A percentile compares a stretch with the other conserved stretches of the same genome.
These are phyloP conservation scores for Urosaurus nigricauda DNA, from an alignment of 2,797 vertebrate species.

Conservation along the genomic window DNA sequence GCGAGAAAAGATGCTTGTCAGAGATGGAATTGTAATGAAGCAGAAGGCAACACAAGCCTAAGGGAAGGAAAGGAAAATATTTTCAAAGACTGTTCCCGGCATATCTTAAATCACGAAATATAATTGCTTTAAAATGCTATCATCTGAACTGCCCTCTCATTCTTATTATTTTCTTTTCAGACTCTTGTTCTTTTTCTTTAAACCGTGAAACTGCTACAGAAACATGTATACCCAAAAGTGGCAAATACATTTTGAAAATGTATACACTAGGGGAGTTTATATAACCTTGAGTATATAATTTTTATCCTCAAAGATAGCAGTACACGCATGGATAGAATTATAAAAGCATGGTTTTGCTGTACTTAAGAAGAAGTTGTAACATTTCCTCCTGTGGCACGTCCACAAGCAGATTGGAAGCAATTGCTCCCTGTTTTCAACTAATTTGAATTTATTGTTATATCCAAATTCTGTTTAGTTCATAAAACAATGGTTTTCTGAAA, in stretches of 20 bases:
- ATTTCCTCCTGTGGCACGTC: neutral
- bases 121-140: neutral
- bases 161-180: neutral
- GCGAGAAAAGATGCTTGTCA: constrained; percentile 91
- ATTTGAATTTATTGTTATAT: neutral
- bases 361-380: too few relatives aligned
- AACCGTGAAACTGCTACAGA: neutral
- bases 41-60: constrained; percentile 98
- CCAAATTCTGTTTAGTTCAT: neutral
- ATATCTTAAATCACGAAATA: neutral
- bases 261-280: neutral
- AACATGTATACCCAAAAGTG: neutral
- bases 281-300: neutral
- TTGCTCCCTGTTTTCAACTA: neutral
- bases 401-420: neutral
- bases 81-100: neutral
- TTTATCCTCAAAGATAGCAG: neutral
- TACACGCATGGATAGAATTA: neutral
- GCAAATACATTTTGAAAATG: neutral
- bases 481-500: neutral
- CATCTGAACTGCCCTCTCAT: neutral
- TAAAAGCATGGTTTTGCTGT: too few relatives aligned
- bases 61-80: neutral
- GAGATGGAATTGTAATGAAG: constrained; percentile 97
- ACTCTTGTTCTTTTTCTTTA: neutral